Base-by-base conservation (phyloP, 2,888 invertebrate species). In the Netelia melanura region DNA sequence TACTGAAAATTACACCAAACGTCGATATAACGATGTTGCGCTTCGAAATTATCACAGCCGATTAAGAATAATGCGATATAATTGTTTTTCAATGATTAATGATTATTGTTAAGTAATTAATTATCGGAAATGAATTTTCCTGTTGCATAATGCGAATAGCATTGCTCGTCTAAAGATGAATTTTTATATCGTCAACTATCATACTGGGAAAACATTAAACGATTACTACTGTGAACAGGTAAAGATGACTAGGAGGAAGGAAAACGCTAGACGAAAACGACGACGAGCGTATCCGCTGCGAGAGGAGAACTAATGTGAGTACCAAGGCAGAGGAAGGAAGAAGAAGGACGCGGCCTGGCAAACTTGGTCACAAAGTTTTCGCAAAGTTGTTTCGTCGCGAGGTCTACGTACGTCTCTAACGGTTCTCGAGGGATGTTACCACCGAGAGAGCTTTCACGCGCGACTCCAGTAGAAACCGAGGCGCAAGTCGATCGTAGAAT, bases 341-440 rank as follows among this genome's bases (percentile, higher is more conserved):
- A 11, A 52, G 44, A 23, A 54, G 61, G 64, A 54, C 64, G 62
- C 62, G 62, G 23, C 14, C 76, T 58, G 56, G 44, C 61, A 78
- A 74, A 82, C 72, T 78, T 78, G 76, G 79, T 43, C 70, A 38
- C 52, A 62, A 75, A 75, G 80, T 80, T 84, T 84, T 76, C 71
- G 58, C 14, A 56, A 75, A 83, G 75, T 72, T 65, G 83, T 70
- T 79, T 68, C 56, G 79, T 44, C 21, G 25, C 58, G 14, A 54
- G 30, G 9, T 38, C 17, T 44, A 72, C 23, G 68, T 77, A 68
- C 70, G 65, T 72, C 82, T 82, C 79, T 76, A 82, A 79, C 71
- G 79, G 67, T 82, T 79, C 85, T 82, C 85, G 67, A 67, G 82
- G 79, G 82, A 85, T 75, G 75, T 79, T 79, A 64, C 23, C 75